Evolutionary conservation across 2,797 vertebrate species (phyloP).

Genomic region (Acanthopagrus latus): DNA sequence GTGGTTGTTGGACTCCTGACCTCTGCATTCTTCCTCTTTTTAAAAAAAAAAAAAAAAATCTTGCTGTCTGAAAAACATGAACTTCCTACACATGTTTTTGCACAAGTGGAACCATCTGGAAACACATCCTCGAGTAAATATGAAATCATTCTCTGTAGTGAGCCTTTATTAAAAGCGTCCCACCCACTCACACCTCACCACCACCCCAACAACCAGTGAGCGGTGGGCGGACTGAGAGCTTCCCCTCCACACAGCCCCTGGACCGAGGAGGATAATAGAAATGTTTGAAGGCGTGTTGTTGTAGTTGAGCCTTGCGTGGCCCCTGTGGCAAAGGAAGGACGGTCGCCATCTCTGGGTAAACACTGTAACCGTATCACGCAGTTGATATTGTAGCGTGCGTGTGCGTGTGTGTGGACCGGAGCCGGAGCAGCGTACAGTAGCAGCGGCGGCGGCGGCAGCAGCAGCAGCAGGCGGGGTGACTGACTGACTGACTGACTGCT

Average conservation of each 20-base stretch:
- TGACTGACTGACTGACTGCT: neutral
- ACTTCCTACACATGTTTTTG: neutral
- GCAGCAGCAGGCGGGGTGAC: constrained; percentile 61
- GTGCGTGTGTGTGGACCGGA: constrained; percentile 31
- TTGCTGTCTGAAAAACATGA: neutral
- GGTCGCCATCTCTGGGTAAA: constrained; percentile 80
- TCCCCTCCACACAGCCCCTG: neutral
- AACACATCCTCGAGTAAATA: neutral
- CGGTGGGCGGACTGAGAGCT: constrained; percentile 45
- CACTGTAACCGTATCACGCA: constrained; percentile 69
- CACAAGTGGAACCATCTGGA: neutral
- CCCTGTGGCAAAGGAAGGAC: constrained; percentile 63
- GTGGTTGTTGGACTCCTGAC: constrained; percentile 10
- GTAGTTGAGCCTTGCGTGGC: constrained; percentile 46
- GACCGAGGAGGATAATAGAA: constrained; percentile 18
- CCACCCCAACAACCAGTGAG: constrained; percentile 1
- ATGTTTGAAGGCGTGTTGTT: constrained; percentile 55
- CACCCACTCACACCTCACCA: neutral
- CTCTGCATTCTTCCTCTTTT: neutral
- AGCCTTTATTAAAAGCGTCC: neutral
- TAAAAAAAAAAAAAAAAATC: no score
- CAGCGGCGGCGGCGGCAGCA: constrained; percentile 31
- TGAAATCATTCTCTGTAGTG: neutral
- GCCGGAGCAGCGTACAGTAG: constrained; percentile 55
- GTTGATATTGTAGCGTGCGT: constrained; percentile 47